Conservation (phyloP, 1,140 invertebrate genomes). For the Drosophila obscura region DNA sequence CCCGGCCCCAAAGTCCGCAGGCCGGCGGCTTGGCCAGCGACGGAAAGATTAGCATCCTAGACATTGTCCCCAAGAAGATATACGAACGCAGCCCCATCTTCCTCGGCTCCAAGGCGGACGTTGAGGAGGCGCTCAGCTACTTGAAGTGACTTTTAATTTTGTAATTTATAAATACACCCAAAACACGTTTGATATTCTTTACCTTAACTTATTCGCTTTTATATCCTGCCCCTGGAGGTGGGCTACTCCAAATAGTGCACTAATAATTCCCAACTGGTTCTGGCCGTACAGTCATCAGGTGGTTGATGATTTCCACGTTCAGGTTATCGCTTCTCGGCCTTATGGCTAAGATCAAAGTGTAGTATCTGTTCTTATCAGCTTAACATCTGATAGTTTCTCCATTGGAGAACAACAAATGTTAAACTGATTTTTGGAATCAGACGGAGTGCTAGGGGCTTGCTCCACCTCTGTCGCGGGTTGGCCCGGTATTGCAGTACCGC, state of each 20-base stretch:
- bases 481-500: conserved; percentile 85
- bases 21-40: conserved; percentile 94
- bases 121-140: conserved; percentile 90
- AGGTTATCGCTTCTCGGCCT: conserved; percentile 84
- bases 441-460: conserved; percentile 35
- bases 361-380: conserved; percentile 88
- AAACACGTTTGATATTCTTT: conserved; percentile 16
- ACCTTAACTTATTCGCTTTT: too few relatives aligned
- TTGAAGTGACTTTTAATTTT: conserved; percentile 51
- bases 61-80: conserved; percentile 93
- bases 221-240: neutral
- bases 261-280: neutral
- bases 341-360: conserved; percentile 85
- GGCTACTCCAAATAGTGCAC: too few relatives aligned
- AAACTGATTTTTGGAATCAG: conserved; percentile 22
- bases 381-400: conserved; percentile 86
- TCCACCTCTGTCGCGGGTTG: conserved; percentile 38
- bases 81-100: conserved; percentile 97
- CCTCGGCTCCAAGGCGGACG: conserved; percentile 96
- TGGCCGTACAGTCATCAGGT: neutral
- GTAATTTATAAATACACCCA: conserved; percentile 42
- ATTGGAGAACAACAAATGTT: conserved; percentile 83
- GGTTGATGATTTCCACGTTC: neutral
- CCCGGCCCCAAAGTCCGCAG: conserved; percentile 93
- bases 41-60: conserved; percentile 94